Percentiles rank a stretch among this genome's conserved stretches.
phyloP scores from a whole-genome alignment of 2,113 vertebrate genomes.

The Perccottus glenii region DNA sequence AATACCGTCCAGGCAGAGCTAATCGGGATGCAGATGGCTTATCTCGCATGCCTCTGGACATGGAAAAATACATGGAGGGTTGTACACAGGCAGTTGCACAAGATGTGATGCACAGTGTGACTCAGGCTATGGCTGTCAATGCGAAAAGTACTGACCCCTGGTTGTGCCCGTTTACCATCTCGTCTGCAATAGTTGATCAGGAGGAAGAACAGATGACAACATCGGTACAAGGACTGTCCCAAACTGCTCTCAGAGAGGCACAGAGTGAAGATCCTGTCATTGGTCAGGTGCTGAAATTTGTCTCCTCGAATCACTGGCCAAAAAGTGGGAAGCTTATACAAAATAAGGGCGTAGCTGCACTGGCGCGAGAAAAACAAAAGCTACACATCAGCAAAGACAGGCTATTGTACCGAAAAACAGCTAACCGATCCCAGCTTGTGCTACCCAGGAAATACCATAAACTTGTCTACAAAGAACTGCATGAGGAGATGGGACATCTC shows the following conservation, averaged over 20 bases:
- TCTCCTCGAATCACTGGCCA: constrained; percentile 3
- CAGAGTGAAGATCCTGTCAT: background rate
- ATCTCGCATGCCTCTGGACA: constrained; percentile 2
- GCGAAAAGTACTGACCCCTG: background rate
- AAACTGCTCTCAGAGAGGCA: background rate
- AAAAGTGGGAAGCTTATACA: background rate
- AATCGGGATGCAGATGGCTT: constrained; percentile 8
- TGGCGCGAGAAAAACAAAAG: background rate
- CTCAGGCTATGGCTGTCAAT: background rate
- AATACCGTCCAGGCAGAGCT: background rate
- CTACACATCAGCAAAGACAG: background rate
- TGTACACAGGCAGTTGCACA: background rate
- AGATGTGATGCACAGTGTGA: constrained; percentile 9
- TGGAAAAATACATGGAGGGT: constrained; percentile 1
- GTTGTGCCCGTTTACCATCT: constrained; percentile 2
- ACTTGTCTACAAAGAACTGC: background rate
- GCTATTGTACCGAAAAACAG: background rate
- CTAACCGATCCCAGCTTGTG: background rate
- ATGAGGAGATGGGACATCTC: constrained; percentile 6
- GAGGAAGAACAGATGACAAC: background rate
- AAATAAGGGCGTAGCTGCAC: background rate
- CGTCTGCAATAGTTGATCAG: background rate
- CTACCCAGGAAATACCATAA: background rate
- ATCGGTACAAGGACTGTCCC: background rate
- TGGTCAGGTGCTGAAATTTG: background rate